Evolutionary conservation across 2,888 invertebrate species (phyloP), one percentile per base, ranked within the genome.

Genomic region (Mesorhabditis belari): DNA sequence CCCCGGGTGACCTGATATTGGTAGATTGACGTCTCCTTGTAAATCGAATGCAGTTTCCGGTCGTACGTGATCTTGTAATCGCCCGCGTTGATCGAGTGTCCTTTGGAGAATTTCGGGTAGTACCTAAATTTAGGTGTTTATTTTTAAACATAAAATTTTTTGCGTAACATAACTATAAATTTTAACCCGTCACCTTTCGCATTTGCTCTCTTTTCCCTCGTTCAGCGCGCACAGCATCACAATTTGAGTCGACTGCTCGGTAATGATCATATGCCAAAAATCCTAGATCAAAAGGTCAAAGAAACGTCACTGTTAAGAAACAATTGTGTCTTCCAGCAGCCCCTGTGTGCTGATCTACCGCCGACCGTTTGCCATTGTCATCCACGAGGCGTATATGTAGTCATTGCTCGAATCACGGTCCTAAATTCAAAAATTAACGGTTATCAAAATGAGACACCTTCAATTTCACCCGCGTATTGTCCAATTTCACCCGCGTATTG

Each of bases 261-360:
- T 95, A 90, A 93, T 94, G 55, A 94, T 90, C 95, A 96, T 96
- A 72, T 90, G 88, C 94, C 95, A 96, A 84, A 96, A 95, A 82
- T 95, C 95, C 64, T 87, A n/a, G n/a, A n/a, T n/a, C n/a, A n/a
- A n/a, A n/a, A n/a, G n/a, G n/a, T n/a, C n/a, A n/a, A n/a, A n/a
- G n/a, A n/a, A n/a, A n/a, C n/a, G n/a, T n/a, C n/a, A n/a, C n/a
- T n/a, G n/a, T n/a, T n/a, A n/a, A n/a, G n/a, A n/a, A n/a, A n/a
- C 87, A 57, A 91, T 87, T 0, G 95, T 95, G 68, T 89, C 88
- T 25, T 89, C 88, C 71, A 96, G 86, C 82, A 93, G 94, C 57
- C 95, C 87, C 84, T 74, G 74, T 12, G 71, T 64, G 28, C 66
- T 66, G 60, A 74, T 74, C 58, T 73, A 74, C 24, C 53, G 60